These are phyloP conservation scores for Agrypnus murinus DNA, from an alignment of 2,888 invertebrate species.

Conservation along the genomic window DNA sequence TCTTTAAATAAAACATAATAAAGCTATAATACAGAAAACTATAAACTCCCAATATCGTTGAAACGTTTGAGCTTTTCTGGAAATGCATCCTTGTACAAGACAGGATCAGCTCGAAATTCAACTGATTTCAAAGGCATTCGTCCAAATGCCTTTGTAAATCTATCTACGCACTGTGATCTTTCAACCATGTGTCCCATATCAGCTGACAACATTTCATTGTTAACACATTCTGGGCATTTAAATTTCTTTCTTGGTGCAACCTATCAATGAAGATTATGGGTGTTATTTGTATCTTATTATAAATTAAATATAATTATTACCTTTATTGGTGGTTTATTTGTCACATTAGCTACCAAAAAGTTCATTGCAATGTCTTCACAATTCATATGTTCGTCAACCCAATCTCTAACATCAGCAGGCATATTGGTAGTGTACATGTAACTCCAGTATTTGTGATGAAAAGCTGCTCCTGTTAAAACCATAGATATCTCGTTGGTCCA, in stretches of 20 bases:
- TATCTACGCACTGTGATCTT: constrained; percentile 91
- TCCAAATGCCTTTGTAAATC: constrained; percentile 84
- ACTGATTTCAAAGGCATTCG: constrained; percentile 91
- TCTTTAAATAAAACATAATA: constrained; percentile 1
- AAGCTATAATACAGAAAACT: constrained; percentile 58
- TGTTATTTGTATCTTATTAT: no score
- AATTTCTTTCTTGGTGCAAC: constrained; percentile 97
- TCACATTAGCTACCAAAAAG: constrained; percentile 94
- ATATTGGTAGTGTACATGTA: constrained; percentile 93
- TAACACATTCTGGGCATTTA: constrained; percentile 95
- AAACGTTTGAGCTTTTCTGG: constrained; percentile 91
- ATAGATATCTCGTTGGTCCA: constrained; percentile 98
- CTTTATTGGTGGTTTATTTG: constrained; percentile 95
- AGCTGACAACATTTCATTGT: constrained; percentile 94
- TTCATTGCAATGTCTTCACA: constrained; percentile 99
- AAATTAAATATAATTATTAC: no score
- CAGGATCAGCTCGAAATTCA: constrained; percentile 96
- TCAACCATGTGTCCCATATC: constrained; percentile 95
- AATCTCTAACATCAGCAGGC: constrained; percentile 88
- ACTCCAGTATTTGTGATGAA: constrained; percentile 97
- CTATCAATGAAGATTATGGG: constrained; percentile 68
- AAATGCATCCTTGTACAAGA: constrained; percentile 90
- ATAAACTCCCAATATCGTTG: constrained; percentile 92
- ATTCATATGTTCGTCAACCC: constrained; percentile 97
- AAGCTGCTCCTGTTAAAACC: constrained; percentile 97